phyloP scores from a whole-genome alignment of 2,888 invertebrate species.

The Tenthredo livida region DNA sequence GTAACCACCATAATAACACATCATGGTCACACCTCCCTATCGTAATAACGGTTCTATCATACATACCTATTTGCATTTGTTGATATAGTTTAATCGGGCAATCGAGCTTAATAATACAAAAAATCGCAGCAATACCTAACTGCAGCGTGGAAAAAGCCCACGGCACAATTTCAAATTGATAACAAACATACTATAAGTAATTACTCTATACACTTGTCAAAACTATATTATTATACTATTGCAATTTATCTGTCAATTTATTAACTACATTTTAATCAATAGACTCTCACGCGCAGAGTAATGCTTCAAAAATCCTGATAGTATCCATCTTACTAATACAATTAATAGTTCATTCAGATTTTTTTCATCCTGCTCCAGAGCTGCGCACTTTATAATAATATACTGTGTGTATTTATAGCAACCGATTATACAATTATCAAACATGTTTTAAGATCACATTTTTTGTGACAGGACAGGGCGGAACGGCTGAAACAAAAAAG shows the following conservation, averaged over 20 bases:
- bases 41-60: slow-evolving; percentile 39
- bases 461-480: slow-evolving; percentile 54
- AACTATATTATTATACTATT: slow-evolving; percentile 14
- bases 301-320: neutral
- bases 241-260: slow-evolving; percentile 6
- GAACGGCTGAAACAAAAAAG: slow-evolving; percentile 54
- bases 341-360: slow-evolving; percentile 17
- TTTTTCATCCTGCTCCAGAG: neutral
- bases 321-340: neutral
- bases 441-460: slow-evolving; percentile 54
- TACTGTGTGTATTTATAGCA: slow-evolving; percentile 2
- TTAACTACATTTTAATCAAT: slow-evolving; percentile 2
- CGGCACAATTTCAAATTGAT: slow-evolving; percentile 45
- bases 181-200: slow-evolving; percentile 6
- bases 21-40: slow-evolving; percentile 24
- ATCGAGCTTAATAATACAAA: slow-evolving; percentile 18
- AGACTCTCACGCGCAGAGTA: neutral
- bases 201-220: slow-evolving; percentile 28
- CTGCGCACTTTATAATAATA: slow-evolving; percentile 1
- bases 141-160: slow-evolving; percentile 28
- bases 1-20: slow-evolving; percentile 51
- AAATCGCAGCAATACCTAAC: neutral
- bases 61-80: slow-evolving; percentile 13
- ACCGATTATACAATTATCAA: slow-evolving; percentile 26
- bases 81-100: slow-evolving; percentile 28